Conservation (phyloP, 1,140 invertebrate genomes). For the Littorina saxatilis region DNA sequence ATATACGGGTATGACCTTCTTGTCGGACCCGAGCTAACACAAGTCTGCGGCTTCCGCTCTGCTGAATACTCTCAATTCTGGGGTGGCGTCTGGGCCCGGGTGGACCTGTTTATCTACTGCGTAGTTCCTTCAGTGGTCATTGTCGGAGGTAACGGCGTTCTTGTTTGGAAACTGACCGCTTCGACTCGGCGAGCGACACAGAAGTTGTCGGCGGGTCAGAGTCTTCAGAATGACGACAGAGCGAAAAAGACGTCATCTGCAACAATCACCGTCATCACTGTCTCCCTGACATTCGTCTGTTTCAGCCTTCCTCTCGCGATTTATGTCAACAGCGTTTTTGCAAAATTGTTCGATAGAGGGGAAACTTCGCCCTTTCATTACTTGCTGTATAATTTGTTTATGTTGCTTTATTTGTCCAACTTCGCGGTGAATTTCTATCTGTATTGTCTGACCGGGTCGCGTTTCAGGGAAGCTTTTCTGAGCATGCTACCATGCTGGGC, state of each 20-base stretch:
- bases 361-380: too few species aligned
- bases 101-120: not conserved
- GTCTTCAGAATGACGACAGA: not conserved
- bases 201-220: not conserved
- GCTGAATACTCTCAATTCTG: not conserved
- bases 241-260: too few species aligned
- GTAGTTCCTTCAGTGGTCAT: not conserved
- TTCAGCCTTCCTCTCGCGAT: too few species aligned
- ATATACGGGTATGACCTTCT: not conserved
- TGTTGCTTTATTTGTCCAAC: not conserved
- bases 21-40: not conserved
- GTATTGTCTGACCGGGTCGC: constrained; percentile 24
- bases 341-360: too few species aligned
- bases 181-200: not conserved
- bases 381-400: not conserved
- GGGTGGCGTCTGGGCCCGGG: not conserved
- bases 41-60: not conserved
- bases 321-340: too few species aligned
- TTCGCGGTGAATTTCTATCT: constrained; percentile 18
- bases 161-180: not conserved
- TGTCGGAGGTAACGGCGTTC: not conserved
- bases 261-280: too few species aligned
- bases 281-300: too few species aligned
- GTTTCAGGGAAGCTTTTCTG: constrained; percentile 13
- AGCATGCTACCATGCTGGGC: too few species aligned